Percentiles rank a stretch among this genome's conserved stretches.
Evolutionary conservation across 2,113 vertebrate genomes (phyloP).

Genomic region (Gobius niger): DNA sequence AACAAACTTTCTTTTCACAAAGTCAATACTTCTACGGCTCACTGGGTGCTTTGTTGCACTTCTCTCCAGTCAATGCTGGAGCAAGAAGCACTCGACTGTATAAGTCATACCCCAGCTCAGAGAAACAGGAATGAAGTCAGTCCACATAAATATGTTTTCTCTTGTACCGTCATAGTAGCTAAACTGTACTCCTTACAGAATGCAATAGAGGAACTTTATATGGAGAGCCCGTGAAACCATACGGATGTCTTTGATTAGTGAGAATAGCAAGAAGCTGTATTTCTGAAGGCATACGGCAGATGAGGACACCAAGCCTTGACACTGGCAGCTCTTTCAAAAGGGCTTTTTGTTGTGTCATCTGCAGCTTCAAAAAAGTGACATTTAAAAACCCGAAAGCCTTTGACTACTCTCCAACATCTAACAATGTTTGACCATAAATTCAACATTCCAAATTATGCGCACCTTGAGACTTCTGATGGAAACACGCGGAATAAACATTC

Average conservation of each 20-base stretch:
- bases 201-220: conserved; percentile 4
- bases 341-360: conserved; percentile 3
- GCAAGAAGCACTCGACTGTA: background rate
- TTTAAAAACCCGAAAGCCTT: background rate
- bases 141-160: background rate
- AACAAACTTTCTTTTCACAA: background rate
- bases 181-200: background rate
- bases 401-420: background rate
- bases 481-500: background rate
- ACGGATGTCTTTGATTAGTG: background rate
- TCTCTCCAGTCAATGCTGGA: conserved; percentile 8
- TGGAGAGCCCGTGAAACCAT: conserved; percentile 22
- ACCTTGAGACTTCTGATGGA: background rate
- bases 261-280: background rate
- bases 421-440: background rate
- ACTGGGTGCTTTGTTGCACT: conserved; percentile 7
- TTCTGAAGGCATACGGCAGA: background rate
- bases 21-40: conserved; percentile 23
- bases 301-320: background rate
- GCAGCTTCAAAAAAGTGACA: conserved; percentile 1
- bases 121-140: background rate
- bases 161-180: background rate
- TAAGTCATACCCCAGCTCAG: background rate
- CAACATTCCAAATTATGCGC: background rate
- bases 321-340: conserved; percentile 4